These are phyloP conservation scores for Ibycter americanus DNA, from an alignment of 2,797 vertebrate species.

Conservation along the genomic window DNA sequence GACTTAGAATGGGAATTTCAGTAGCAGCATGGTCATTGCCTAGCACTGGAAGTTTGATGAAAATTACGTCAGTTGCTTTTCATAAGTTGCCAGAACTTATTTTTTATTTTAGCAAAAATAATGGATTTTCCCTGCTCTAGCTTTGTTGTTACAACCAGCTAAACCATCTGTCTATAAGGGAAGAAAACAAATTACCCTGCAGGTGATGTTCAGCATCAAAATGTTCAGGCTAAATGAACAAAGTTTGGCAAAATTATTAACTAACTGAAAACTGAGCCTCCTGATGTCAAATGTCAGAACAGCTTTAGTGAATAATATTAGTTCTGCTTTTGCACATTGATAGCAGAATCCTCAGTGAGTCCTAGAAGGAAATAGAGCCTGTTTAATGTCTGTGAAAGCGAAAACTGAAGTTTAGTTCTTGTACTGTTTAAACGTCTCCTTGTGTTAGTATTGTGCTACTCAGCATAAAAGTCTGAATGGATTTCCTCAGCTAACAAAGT, in stretches of 20 bases:
- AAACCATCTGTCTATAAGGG: not conserved
- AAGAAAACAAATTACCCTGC: not conserved
- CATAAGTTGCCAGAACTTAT: not conserved
- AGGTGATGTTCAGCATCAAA: not conserved
- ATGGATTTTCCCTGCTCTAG: not conserved
- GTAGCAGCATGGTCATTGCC: not conserved
- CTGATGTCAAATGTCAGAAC: not conserved
- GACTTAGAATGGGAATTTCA: not conserved
- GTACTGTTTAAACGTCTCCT: not conserved
- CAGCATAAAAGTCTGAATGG: slow-evolving; percentile 22
- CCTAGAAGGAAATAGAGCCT: not conserved
- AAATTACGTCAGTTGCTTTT: not conserved
- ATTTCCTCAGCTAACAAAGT: slow-evolving; percentile 2
- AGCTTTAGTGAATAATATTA: not conserved
- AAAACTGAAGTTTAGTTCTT: not conserved
- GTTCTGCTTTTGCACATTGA: not conserved
- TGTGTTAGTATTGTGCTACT: not conserved
- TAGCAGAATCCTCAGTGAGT: not conserved
- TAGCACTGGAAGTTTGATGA: not conserved
- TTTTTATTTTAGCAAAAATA: not conserved
- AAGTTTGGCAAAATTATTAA: not conserved
- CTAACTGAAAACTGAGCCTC: not conserved
- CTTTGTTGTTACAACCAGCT: not conserved
- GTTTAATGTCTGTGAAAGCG: not conserved
- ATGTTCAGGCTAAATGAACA: not conserved